Base-by-base conservation (phyloP, 1,140 invertebrate species). In the Augochlora pura region DNA sequence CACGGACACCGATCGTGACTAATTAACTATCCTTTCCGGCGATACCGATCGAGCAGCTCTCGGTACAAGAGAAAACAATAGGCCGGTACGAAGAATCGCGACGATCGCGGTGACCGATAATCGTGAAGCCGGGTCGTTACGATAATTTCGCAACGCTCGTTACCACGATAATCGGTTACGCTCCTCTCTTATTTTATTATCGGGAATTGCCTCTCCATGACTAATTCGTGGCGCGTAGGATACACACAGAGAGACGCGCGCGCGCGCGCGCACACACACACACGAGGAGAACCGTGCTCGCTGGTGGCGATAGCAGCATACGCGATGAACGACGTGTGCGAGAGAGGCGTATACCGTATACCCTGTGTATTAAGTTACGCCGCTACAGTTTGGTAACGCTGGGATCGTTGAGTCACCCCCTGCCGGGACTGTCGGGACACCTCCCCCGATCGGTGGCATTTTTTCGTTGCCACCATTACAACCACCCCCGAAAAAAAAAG, bases 291-390 rank as follows among this genome's bases (percentile, higher is more conserved):
- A 46, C 66, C 63, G 64, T 82, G 72, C 73, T 88, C 83, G 87
- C 77, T 81, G 80, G 79, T 76, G 67, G 67, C 87, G 88, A 88
- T 90, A 87, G 83, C 79, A 75, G 81, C 80, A 73, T 72, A 72
- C 82, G 83, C 81, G 77, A 75, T 71, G 82, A 86, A 85, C 80
- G 63, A 82, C 88, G 89, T 88, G 90, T 92, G 88, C 87, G 83
- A 87, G 85, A 87, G 88, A 90, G 89, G 91, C 90, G 91, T 91
- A 90, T 88, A 90, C 49, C 32, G 91, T 91, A 90, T 46, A 57
- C 85, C 89, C 88, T 66, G 82, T 77, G 89, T 92, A 90, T 92
- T 90, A 91, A 88, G 89, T 92, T 92, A 90, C 91, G 88, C 74
- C 81, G 80, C 70, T 87, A 88, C 86, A 64, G 83, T 78, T 83